phyloP scores from a whole-genome alignment of 64 coral and sea anemone genomes.

The Actinia tenebrosa region DNA sequence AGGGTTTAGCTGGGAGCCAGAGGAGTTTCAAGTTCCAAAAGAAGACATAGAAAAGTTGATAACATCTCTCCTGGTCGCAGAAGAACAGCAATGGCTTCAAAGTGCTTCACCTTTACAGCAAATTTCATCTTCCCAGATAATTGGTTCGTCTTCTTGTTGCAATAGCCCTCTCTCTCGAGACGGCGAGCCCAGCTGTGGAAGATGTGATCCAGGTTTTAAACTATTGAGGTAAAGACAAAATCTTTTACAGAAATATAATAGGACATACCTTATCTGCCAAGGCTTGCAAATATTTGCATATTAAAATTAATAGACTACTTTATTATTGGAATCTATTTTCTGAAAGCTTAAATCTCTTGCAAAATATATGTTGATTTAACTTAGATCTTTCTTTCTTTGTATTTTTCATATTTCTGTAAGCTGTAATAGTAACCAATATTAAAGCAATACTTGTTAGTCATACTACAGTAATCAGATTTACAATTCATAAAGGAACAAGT shows the following conservation, averaged over 20 bases:
- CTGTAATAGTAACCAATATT: too few relatives aligned
- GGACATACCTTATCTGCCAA: background rate
- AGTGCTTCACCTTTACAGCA: conserved; percentile 24
- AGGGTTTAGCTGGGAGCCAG: conserved; percentile 25
- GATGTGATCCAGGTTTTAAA: conserved; percentile 4
- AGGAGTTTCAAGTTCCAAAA: conserved; percentile 29
- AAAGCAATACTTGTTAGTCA: too few relatives aligned
- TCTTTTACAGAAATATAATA: background rate
- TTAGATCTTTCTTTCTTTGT: too few relatives aligned
- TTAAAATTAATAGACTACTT: background rate
- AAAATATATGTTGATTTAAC: too few relatives aligned
- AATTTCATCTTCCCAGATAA: background rate
- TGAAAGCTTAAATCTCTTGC: background rate
- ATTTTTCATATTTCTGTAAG: too few relatives aligned
- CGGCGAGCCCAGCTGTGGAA: background rate
- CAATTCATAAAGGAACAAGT: too few relatives aligned
- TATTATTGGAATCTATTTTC: background rate
- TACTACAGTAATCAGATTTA: too few relatives aligned
- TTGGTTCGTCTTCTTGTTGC: background rate
- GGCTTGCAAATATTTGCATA: background rate
- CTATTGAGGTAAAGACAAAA: background rate
- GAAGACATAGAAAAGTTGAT: conserved; percentile 33
- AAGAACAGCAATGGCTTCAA: conserved; percentile 32
- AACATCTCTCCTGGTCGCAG: conserved; percentile 29
- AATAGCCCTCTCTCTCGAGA: background rate